Evolutionary conservation across 1,140 invertebrate genomes (phyloP).

Genomic region (Triops cancriformis): DNA sequence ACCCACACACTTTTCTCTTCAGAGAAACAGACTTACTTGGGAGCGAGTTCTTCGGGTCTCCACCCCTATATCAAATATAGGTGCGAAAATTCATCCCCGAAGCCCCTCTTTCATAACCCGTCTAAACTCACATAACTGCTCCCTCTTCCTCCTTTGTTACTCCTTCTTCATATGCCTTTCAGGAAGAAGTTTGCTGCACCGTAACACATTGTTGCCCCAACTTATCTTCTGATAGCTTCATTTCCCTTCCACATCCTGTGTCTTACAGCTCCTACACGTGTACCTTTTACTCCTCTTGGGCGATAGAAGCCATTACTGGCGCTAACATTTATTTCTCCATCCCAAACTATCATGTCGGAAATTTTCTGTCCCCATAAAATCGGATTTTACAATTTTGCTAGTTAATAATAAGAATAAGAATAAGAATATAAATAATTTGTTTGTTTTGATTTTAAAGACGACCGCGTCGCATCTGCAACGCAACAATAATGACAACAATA

Average conservation of each 20-base stretch:
- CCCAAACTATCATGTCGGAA: neutral
- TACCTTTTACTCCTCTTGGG: neutral
- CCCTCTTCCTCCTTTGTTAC: neutral
- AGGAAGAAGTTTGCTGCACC: neutral
- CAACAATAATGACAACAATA: no score
- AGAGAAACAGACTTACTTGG: neutral
- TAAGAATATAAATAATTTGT: no score
- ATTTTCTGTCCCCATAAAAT: no score
- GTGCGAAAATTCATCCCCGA: conserved; percentile 4
- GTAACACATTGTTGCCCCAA: neutral
- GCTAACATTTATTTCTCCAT: neutral
- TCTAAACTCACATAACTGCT: neutral
- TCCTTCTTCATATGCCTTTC: neutral
- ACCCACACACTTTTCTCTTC: neutral
- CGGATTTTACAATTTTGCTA: no score
- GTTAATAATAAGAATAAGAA: no score
- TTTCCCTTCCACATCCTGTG: conserved; percentile 8
- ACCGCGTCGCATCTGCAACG: no score
- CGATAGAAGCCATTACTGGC: neutral
- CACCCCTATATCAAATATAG: conserved; percentile 10
- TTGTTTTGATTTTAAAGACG: no score
- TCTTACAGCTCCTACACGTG: neutral
- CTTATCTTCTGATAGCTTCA: conserved; percentile 10
- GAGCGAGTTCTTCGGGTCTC: neutral
- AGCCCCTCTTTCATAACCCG: neutral